Conservation (phyloP, 2,113 vertebrate species). For the Corythornis vintsioides region DNA sequence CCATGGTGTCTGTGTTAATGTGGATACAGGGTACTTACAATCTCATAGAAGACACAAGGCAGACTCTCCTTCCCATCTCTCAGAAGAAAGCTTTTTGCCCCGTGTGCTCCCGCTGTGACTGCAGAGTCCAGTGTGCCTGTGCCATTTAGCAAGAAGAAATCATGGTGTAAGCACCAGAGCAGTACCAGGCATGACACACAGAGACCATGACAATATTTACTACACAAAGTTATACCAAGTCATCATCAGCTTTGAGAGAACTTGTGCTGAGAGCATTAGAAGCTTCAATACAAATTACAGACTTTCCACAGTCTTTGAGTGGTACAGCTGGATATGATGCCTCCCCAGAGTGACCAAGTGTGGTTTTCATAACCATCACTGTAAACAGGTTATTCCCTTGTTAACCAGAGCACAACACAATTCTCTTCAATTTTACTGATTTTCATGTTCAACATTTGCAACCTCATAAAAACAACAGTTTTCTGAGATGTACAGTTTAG, state of each 20-base stretch:
- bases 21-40: constrained; percentile 78
- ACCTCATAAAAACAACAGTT: not conserved
- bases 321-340: not conserved
- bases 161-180: not conserved
- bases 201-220: not conserved
- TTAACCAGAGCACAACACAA: not conserved
- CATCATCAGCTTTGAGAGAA: not conserved
- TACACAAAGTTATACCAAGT: not conserved
- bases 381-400: not conserved
- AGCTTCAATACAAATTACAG: not conserved
- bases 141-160: not conserved
- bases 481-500: not conserved
- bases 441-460: not conserved
- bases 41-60: constrained; percentile 92
- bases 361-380: not conserved
- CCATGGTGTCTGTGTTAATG: not conserved
- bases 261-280: not conserved
- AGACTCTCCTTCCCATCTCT: constrained; percentile 86
- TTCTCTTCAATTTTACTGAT: not conserved
- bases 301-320: not conserved
- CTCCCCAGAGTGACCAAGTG: not conserved
- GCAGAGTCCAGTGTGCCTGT: constrained; percentile 92
- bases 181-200: not conserved
- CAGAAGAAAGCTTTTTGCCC: constrained; percentile 91
- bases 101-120: constrained; percentile 82